Percentiles rank a stretch among this genome's conserved stretches.
Evolutionary conservation across 2,888 invertebrate species (phyloP).

Genomic region (Resseliella maxima): DNA sequence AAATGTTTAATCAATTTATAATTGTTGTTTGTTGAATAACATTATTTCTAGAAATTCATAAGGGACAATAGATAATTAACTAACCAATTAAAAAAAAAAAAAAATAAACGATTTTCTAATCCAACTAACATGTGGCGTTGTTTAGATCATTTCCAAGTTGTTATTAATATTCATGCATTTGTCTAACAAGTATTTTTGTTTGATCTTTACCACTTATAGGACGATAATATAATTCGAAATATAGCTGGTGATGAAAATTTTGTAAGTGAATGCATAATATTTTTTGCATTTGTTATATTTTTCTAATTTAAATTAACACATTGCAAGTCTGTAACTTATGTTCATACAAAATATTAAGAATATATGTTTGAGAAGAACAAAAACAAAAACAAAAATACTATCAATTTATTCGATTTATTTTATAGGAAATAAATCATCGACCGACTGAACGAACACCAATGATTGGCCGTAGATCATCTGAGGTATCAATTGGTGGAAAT

Average conservation of each 20-base stretch:
- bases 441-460: conserved; percentile 62
- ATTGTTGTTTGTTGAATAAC: too few species aligned
- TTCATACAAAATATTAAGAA: too few species aligned
- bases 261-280: conserved; percentile 61
- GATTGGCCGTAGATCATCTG: not conserved
- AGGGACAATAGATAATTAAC: too few species aligned
- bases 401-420: not conserved
- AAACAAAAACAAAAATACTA: not conserved
- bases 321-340: too few species aligned
- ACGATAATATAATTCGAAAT: conserved; percentile 58
- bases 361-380: too few species aligned
- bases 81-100: too few species aligned
- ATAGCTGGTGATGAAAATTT: conserved; percentile 61
- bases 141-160: not conserved
- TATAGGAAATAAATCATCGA: conserved; percentile 59
- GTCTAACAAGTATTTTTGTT: not conserved
- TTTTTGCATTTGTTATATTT: not conserved
- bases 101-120: not conserved
- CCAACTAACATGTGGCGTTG: too few species aligned
- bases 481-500: not conserved
- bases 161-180: not conserved
- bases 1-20: not conserved
- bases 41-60: not conserved
- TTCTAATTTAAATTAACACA: too few species aligned
- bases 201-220: conserved; percentile 57